Conservation (phyloP, 2,113 vertebrate genomes). For the Coreoperca whiteheadi region DNA sequence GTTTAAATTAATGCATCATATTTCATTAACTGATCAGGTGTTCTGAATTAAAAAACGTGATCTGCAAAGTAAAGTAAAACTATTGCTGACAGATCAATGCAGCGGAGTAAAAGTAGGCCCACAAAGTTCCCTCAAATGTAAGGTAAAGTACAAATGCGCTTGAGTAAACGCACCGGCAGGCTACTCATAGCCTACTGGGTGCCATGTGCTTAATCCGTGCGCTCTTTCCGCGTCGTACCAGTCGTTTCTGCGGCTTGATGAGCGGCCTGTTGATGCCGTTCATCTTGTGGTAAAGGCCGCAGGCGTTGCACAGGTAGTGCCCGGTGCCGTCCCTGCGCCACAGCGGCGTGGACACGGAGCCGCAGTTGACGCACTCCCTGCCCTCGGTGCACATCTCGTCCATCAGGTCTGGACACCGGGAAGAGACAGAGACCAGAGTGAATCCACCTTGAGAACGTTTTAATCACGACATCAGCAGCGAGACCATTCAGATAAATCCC, state of each 20-base stretch:
- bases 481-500: too few species aligned
- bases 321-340: constrained; percentile 97
- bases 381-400: constrained; percentile 92
- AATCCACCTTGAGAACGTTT: neutral
- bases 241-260: constrained; percentile 94
- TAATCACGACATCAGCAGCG: neutral
- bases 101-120: too few species aligned
- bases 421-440: neutral
- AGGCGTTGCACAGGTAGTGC: constrained; percentile 98
- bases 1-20: neutral
- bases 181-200: too few species aligned
- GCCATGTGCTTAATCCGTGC: too few species aligned
- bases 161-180: too few species aligned
- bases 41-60: neutral
- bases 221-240: constrained; percentile 84
- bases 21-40: neutral
- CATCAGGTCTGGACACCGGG: constrained; percentile 85
- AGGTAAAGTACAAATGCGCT: too few species aligned
- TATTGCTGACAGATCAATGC: neutral
- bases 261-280: constrained; percentile 97
- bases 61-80: neutral
- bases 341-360: constrained; percentile 95
- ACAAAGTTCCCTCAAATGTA: too few species aligned
- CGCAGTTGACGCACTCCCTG: constrained; percentile 97
- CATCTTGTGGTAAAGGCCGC: constrained; percentile 99